phyloP scores from a whole-genome alignment of 1,140 invertebrate genomes.

The Physella acuta region DNA sequence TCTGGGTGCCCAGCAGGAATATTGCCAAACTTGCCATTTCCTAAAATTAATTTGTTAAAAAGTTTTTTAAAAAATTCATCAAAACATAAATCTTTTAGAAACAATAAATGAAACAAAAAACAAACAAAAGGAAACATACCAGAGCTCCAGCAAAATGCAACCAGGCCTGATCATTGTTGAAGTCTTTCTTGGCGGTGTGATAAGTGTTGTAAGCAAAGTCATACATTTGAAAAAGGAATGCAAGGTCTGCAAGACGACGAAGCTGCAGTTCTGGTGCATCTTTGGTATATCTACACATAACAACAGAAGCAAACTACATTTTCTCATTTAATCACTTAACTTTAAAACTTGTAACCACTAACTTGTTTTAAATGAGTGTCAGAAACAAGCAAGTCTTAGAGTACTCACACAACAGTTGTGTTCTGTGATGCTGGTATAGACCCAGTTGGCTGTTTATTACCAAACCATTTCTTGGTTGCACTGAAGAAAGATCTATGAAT shows the following conservation, averaged over 20 bases:
- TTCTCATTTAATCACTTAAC: not conserved
- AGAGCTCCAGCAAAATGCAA: constrained; percentile 92
- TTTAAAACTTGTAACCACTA: constrained; percentile 1
- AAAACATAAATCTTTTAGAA: no score
- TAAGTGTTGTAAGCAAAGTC: constrained; percentile 89
- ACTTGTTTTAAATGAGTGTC: no score
- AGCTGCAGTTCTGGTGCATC: constrained; percentile 88
- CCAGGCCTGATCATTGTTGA: constrained; percentile 94
- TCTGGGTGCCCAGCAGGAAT: constrained; percentile 79
- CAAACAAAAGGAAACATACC: constrained; percentile 39
- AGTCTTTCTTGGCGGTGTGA: constrained; percentile 93
- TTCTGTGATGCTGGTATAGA: constrained; percentile 69
- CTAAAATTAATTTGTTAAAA: no score
- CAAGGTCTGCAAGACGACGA: constrained; percentile 87
- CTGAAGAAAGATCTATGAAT: constrained; percentile 88
- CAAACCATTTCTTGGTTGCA: constrained; percentile 93
- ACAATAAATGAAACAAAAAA: constrained; percentile 4
- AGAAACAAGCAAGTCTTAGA: not conserved
- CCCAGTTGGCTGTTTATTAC: constrained; percentile 72
- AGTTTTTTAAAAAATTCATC: no score
- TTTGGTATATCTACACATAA: constrained; percentile 50
- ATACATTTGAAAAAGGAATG: constrained; percentile 95
- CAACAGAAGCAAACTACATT: no score
- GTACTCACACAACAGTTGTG: constrained; percentile 73
- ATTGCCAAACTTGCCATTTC: constrained; percentile 93